Evolutionary conservation across 2,888 invertebrate species (phyloP).

Genomic region (Mystacides longicornis): DNA sequence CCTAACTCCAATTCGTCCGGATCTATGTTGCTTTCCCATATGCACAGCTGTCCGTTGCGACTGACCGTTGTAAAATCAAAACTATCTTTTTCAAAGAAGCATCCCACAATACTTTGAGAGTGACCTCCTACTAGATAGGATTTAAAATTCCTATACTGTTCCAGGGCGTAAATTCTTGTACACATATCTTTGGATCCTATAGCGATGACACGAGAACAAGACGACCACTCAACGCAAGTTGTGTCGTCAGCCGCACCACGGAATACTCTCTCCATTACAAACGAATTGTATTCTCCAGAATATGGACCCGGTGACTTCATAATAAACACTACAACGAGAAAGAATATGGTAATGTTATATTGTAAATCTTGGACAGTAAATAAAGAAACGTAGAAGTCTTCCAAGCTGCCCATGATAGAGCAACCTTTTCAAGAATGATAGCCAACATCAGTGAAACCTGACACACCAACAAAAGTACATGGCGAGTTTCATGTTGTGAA

Average conservation of each 20-base stretch:
- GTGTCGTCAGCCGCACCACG: conserved; percentile 77
- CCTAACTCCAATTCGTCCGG: conserved; percentile 57
- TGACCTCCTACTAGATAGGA: conserved; percentile 76
- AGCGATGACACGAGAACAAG: conserved; percentile 82
- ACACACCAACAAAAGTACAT: no score
- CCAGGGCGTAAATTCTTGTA: conserved; percentile 74
- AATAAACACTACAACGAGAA: conserved; percentile 56
- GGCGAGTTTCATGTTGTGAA: no score
- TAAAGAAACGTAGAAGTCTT: no score
- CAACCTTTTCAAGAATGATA: no score
- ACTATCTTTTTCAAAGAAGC: conserved; percentile 81
- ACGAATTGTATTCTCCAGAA: conserved; percentile 80
- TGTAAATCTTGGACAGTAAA: neutral
- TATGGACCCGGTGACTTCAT: conserved; percentile 79
- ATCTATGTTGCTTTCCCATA: conserved; percentile 81
- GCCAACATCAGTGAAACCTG: no score
- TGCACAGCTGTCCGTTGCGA: conserved; percentile 73
- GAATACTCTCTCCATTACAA: conserved; percentile 76
- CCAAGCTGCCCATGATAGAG: no score
- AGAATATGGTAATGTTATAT: neutral
- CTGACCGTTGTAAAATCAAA: conserved; percentile 79
- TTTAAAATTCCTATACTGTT: conserved; percentile 67
- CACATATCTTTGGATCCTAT: conserved; percentile 86
- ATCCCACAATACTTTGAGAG: conserved; percentile 73
- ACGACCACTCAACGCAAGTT: conserved; percentile 86